phyloP scores from a whole-genome alignment of 1,140 invertebrate species.

The Pissodes strobi region DNA sequence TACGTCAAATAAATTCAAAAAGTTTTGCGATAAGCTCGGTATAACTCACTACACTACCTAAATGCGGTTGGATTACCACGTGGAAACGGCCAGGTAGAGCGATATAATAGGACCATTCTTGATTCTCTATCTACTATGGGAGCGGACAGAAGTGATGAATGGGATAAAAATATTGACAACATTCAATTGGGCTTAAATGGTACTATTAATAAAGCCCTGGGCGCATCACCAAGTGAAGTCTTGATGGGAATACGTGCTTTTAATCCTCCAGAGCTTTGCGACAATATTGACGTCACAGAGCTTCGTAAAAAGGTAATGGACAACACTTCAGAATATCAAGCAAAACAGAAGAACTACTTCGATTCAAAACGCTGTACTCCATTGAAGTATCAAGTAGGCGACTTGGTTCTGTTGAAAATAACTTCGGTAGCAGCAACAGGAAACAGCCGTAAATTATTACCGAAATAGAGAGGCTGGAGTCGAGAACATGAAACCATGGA shows the following conservation, averaged over 20 bases:
- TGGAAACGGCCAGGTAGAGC: conserved; percentile 46
- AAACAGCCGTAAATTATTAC: too few relatives aligned
- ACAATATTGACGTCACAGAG: conserved; percentile 8
- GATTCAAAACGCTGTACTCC: too few relatives aligned
- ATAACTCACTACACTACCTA: conserved; percentile 38
- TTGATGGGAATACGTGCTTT: conserved; percentile 15
- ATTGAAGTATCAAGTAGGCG: too few relatives aligned
- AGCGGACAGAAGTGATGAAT: conserved; percentile 6
- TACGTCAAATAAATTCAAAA: conserved; percentile 32
- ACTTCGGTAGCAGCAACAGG: too few relatives aligned
- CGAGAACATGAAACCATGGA: too few relatives aligned
- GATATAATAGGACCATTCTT: conserved; percentile 37
- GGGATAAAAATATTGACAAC: conserved; percentile 26
- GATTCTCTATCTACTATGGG: conserved; percentile 37
- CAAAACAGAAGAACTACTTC: too few relatives aligned
- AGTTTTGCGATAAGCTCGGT: conserved; percentile 34
- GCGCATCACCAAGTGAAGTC: conserved; percentile 17
- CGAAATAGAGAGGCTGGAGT: conserved; percentile 29
- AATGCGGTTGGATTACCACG: conserved; percentile 44
- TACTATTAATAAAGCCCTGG: conserved; percentile 15
- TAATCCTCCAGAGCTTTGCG: neutral
- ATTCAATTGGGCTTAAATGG: conserved; percentile 36
- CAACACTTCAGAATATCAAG: too few relatives aligned
- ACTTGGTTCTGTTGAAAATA: too few relatives aligned
- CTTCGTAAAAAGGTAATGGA: too few relatives aligned